phyloP scores from a whole-genome alignment of 2,888 invertebrate genomes.

The Trichopria drosophilae region DNA sequence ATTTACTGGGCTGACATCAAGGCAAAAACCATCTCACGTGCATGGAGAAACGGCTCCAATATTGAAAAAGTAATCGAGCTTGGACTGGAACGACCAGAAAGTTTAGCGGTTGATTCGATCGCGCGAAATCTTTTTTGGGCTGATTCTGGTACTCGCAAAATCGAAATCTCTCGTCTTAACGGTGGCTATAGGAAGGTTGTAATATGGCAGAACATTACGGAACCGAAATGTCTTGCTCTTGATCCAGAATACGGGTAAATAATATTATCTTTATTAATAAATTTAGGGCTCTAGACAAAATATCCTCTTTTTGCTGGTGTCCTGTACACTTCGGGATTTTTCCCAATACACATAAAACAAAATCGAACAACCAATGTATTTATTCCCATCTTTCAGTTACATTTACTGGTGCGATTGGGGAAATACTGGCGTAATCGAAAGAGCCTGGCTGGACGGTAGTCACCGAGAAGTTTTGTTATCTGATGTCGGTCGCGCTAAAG shows the following conservation, averaged over 20 bases:
- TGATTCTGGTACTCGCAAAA: conserved; percentile 76
- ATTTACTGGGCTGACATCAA: conserved; percentile 93
- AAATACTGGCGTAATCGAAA: conserved; percentile 73
- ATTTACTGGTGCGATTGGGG: conserved; percentile 90
- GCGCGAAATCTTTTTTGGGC: conserved; percentile 88
- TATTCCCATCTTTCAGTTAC: conserved; percentile 59
- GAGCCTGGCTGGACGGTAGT: conserved; percentile 80
- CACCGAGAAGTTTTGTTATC: conserved; percentile 69
- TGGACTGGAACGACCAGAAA: conserved; percentile 72
- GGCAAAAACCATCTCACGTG: conserved; percentile 79
- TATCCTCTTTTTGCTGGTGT: background rate
- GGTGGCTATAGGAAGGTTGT: conserved; percentile 78
- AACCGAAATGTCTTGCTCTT: conserved; percentile 79
- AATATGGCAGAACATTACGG: conserved; percentile 80
- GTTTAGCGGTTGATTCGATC: conserved; percentile 90
- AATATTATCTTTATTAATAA: conserved; percentile 1
- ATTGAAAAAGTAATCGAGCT: conserved; percentile 81
- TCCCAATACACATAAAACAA: too few species aligned
- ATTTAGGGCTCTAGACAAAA: background rate
- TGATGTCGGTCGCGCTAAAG: conserved; percentile 72
- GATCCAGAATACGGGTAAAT: conserved; percentile 77
- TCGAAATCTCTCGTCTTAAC: conserved; percentile 81
- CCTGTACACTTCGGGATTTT: too few species aligned
- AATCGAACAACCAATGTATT: background rate
- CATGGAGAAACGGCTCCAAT: conserved; percentile 86